Conservation (phyloP, 2,888 invertebrate species). For the Steinernema carpocapsae region DNA sequence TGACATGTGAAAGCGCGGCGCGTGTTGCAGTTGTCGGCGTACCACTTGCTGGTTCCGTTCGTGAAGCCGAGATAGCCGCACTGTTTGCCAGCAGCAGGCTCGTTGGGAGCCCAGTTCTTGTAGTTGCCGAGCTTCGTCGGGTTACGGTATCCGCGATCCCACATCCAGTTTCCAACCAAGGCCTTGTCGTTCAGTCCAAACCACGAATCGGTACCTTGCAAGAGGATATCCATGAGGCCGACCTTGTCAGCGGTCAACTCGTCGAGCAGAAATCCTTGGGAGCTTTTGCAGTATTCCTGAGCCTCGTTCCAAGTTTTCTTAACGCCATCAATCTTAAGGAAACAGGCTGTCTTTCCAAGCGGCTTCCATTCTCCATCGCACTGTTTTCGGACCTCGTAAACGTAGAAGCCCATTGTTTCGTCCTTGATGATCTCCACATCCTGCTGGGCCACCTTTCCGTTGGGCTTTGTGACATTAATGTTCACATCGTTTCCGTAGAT, state of each 20-base stretch:
- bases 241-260: constrained; percentile 50
- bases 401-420: constrained; percentile 42
- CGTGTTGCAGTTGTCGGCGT: constrained; percentile 47
- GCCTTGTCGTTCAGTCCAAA: constrained; percentile 37
- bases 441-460: not conserved
- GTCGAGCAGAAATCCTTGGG: constrained; percentile 54
- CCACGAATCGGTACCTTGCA: constrained; percentile 17
- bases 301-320: constrained; percentile 47
- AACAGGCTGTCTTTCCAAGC: constrained; percentile 43
- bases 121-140: not conserved
- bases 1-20: constrained; percentile 53
- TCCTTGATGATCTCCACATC: constrained; percentile 47
- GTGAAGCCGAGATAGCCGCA: not conserved
- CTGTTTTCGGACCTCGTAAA: constrained; percentile 49
- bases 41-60: constrained; percentile 30
- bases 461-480: constrained; percentile 41
- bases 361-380: constrained; percentile 53
- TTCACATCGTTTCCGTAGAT: constrained; percentile 45
- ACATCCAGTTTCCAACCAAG: constrained; percentile 10
- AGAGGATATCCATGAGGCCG: constrained; percentile 39
- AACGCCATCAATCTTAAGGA: constrained; percentile 25
- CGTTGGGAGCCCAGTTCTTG: not conserved
- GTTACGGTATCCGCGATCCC: constrained; percentile 36
- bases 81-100: not conserved
- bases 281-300: constrained; percentile 44